These are phyloP conservation scores for Cromileptes altivelis DNA, from an alignment of 2,113 vertebrate genomes.

Conservation along the genomic window DNA sequence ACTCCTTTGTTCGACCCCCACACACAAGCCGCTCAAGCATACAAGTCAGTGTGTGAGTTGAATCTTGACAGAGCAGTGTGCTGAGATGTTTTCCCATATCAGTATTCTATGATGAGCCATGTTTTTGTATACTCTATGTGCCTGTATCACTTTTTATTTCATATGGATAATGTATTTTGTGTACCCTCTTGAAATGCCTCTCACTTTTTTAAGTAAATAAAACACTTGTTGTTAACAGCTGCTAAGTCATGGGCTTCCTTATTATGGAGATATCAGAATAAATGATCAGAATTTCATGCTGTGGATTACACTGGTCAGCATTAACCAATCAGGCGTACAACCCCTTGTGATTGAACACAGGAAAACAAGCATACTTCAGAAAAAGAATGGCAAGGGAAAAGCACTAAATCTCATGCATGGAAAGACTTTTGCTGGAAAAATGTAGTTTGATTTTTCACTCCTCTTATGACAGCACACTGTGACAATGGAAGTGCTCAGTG, in stretches of 20 bases:
- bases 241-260: background rate
- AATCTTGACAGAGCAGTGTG: conserved; percentile 30
- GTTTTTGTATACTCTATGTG: conserved; percentile 70
- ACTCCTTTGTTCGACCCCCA: conserved; percentile 43
- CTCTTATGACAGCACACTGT: no score
- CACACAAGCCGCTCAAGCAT: conserved; percentile 17
- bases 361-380: no score
- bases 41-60: conserved; percentile 26
- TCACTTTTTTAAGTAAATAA: conserved; percentile 84
- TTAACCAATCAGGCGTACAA: background rate
- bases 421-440: no score
- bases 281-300: background rate
- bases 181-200: conserved; percentile 65
- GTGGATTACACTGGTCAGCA: background rate
- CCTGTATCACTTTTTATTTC: conserved; percentile 67
- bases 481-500: no score
- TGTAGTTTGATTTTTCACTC: no score
- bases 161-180: conserved; percentile 72
- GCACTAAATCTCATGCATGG: no score
- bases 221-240: conserved; percentile 66
- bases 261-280: background rate
- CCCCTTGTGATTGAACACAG: background rate
- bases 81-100: conserved; percentile 60
- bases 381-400: no score
- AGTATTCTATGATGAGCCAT: conserved; percentile 79